Conservation (phyloP, 2,113 vertebrate species). For the Sapajus apella region DNA sequence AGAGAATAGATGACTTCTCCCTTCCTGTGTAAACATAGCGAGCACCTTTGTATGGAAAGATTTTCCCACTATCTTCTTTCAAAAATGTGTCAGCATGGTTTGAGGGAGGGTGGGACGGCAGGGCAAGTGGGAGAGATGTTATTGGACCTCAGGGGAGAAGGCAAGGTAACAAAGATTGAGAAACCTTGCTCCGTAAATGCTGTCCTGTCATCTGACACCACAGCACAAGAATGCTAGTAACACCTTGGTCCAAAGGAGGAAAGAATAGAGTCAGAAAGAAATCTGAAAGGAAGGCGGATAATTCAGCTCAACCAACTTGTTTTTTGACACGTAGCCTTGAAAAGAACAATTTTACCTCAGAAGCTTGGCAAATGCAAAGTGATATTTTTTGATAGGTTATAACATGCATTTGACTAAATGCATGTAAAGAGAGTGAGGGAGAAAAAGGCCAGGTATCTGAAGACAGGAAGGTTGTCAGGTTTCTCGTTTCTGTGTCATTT, state of each 20-base stretch:
- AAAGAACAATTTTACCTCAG: slow-evolving; percentile 75
- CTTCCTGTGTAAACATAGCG: slow-evolving; percentile 47
- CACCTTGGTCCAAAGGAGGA: slow-evolving; percentile 18
- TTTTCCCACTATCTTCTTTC: slow-evolving; percentile 60
- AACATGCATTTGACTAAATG: slow-evolving; percentile 60
- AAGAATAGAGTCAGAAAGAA: slow-evolving; percentile 46
- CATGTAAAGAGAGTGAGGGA: neutral
- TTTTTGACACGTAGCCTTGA: slow-evolving; percentile 68
- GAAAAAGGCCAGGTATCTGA: slow-evolving; percentile 72
- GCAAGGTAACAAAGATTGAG: neutral
- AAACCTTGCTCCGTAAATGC: neutral
- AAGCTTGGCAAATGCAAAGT: slow-evolving; percentile 61
- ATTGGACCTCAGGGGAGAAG: neutral
- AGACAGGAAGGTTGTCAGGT: slow-evolving; percentile 59
- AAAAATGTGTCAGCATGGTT: slow-evolving; percentile 62
- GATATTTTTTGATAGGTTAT: slow-evolving; percentile 67
- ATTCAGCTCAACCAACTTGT: slow-evolving; percentile 50
- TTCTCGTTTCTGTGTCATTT: slow-evolving; percentile 73
- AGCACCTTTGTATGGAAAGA: slow-evolving; percentile 61
- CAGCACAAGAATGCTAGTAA: neutral
- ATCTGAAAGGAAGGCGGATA: slow-evolving; percentile 58
- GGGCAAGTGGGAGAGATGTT: neutral
- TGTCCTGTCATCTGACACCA: slow-evolving; percentile 43
- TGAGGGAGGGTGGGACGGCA: neutral
- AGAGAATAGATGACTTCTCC: neutral